Percentiles rank a stretch among this genome's conserved stretches.
These are phyloP conservation scores for Macroglossus sobrinus DNA, from an alignment of 2,113 vertebrate species.

Conservation along the genomic window DNA sequence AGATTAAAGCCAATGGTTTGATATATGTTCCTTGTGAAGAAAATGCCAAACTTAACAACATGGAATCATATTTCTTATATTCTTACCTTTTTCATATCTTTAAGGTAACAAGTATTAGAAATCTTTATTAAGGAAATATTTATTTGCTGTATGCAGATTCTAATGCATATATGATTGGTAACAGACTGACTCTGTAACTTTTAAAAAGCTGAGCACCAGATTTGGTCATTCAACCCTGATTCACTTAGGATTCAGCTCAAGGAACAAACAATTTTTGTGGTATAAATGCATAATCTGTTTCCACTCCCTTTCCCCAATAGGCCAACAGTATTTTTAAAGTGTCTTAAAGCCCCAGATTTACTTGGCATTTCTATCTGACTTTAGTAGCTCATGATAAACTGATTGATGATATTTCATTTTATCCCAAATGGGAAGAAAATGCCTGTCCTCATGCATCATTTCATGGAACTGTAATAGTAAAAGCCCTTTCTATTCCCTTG, in stretches of 20 bases:
- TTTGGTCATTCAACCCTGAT: background rate
- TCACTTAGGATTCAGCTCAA: background rate
- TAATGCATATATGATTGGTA: background rate
- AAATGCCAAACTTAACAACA: background rate
- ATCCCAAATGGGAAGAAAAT: conserved; percentile 17
- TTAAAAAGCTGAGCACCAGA: background rate
- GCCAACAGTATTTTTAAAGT: background rate
- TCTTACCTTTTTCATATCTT: background rate
- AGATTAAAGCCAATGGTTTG: background rate
- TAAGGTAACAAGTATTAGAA: background rate
- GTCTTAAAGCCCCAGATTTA: background rate
- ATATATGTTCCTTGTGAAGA: background rate
- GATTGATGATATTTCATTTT: background rate
- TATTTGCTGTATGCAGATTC: background rate
- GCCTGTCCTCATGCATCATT: background rate
- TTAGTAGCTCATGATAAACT: background rate
- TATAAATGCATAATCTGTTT: background rate
- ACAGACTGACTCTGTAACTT: background rate
- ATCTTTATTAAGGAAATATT: background rate
- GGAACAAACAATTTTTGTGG: background rate
- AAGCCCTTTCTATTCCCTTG: background rate
- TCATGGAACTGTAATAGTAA: conserved; percentile 9
- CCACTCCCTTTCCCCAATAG: background rate
- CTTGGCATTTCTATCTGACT: background rate
- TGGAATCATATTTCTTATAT: background rate